Evolutionary conservation across 2,797 vertebrate genomes (phyloP).

Genomic region (Naso thynnoides): DNA sequence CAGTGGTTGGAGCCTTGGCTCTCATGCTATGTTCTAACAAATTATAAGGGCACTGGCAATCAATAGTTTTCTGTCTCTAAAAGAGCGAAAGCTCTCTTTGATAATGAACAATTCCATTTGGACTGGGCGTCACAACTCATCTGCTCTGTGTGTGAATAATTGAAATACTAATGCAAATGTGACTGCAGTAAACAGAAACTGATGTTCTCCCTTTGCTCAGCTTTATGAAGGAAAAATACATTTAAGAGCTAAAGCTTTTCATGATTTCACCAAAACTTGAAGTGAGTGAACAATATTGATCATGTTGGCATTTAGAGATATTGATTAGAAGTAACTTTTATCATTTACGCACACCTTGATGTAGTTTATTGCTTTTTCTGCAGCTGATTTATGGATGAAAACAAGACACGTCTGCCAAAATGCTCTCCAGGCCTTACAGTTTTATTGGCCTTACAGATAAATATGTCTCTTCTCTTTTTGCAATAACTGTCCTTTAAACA

Average conservation of each 20-base stretch:
- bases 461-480: constrained; percentile 43
- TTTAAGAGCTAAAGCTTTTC: constrained; percentile 17
- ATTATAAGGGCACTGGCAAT: not conserved
- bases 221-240: not conserved
- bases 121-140: constrained; percentile 19
- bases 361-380: constrained; percentile 28
- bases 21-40: constrained; percentile 4
- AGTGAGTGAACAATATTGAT: constrained; percentile 9
- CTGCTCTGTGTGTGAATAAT: constrained; percentile 22
- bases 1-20: constrained; percentile 3
- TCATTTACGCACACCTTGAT: constrained; percentile 17
- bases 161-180: not conserved
- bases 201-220: not conserved
- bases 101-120: constrained; percentile 10
- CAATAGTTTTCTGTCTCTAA: constrained; percentile 24
- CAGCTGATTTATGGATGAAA: constrained; percentile 57
- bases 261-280: constrained; percentile 14
- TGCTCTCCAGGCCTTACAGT: constrained; percentile 11
- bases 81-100: constrained; percentile 22
- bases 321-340: constrained; percentile 47
- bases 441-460: constrained; percentile 57
- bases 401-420: constrained; percentile 31
- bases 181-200: not conserved
- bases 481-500: constrained; percentile 56
- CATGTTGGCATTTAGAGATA: constrained; percentile 44